Percentiles rank a stretch among this genome's conserved stretches.
These are phyloP conservation scores for Rhabdophis nuchalis DNA, from an alignment of 2,797 vertebrate species.

Conservation along the genomic window DNA sequence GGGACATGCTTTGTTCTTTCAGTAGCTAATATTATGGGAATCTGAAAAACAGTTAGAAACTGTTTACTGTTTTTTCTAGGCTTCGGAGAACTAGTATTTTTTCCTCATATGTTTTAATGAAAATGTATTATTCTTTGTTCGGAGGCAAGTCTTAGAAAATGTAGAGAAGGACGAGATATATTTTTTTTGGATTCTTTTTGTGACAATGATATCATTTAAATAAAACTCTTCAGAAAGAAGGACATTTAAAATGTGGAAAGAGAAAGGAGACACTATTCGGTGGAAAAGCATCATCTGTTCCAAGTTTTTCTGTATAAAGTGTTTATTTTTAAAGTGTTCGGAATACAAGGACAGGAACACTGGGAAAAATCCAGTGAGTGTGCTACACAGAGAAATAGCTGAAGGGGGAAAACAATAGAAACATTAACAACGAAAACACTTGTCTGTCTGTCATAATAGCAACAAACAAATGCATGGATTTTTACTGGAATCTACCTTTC, in stretches of 20 bases:
- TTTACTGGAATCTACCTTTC: conserved; percentile 45
- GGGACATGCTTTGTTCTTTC: conserved; percentile 1
- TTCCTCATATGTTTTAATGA: conserved; percentile 13
- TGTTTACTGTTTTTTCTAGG: conserved; percentile 23
- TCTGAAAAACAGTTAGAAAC: conserved; percentile 24
- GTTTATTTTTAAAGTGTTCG: conserved; percentile 9
- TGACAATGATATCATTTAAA: neutral
- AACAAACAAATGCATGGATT: conserved; percentile 37
- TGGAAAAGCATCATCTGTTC: neutral
- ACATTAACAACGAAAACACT: neutral
- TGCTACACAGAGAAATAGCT: neutral
- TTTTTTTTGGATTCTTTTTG: neutral
- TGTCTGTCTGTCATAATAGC: conserved; percentile 15
- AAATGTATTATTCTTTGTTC: conserved; percentile 1
- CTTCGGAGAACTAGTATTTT: conserved; percentile 13
- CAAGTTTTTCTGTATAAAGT: conserved; percentile 12
- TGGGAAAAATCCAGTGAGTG: neutral
- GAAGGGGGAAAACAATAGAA: neutral
- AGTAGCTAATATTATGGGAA: conserved; percentile 21
- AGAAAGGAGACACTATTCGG: neutral
- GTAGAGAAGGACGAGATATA: neutral
- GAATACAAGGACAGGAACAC: conserved; percentile 1
- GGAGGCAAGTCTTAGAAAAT: neutral
- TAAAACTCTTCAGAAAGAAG: neutral
- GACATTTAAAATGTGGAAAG: neutral